These are phyloP conservation scores for Hypsopygia costalis DNA, from an alignment of 2,888 invertebrate species.

Conservation along the genomic window DNA sequence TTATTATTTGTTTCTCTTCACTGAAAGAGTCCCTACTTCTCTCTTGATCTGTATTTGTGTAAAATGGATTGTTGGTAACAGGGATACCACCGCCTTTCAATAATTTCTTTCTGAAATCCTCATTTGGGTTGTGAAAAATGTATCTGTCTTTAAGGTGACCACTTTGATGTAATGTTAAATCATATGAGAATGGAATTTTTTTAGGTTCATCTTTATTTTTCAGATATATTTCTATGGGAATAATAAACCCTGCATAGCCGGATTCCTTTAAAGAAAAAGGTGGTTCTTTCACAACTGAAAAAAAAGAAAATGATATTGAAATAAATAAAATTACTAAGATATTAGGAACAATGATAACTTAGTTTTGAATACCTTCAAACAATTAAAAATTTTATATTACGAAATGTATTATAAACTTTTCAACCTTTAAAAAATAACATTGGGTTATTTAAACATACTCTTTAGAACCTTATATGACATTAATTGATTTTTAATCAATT, in stretches of 20 bases:
- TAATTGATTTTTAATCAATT: no score
- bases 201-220: slow-evolving; percentile 95
- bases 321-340: slow-evolving; percentile 24
- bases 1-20: slow-evolving; percentile 82
- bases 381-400: no score
- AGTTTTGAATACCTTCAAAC: no score
- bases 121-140: slow-evolving; percentile 91
- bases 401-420: no score
- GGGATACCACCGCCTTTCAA: slow-evolving; percentile 91
- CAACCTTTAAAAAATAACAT: no score
- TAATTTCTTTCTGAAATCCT: slow-evolving; percentile 93
- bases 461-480: no score
- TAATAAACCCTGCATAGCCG: slow-evolving; percentile 96
- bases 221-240: slow-evolving; percentile 94
- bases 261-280: slow-evolving; percentile 94
- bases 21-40: slow-evolving; percentile 80
- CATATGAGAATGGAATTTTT: slow-evolving; percentile 91
- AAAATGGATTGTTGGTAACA: slow-evolving; percentile 64
- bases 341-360: no score
- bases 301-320: slow-evolving; percentile 17
- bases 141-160: slow-evolving; percentile 90
- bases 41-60: slow-evolving; percentile 75
- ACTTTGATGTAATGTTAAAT: slow-evolving; percentile 89
- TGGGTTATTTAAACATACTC: no score
- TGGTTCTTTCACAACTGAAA: slow-evolving; percentile 93